Evolutionary conservation across 1,140 invertebrate genomes (phyloP), one percentile per base, ranked within the genome.

Genomic region (Hyphantria cunea): DNA sequence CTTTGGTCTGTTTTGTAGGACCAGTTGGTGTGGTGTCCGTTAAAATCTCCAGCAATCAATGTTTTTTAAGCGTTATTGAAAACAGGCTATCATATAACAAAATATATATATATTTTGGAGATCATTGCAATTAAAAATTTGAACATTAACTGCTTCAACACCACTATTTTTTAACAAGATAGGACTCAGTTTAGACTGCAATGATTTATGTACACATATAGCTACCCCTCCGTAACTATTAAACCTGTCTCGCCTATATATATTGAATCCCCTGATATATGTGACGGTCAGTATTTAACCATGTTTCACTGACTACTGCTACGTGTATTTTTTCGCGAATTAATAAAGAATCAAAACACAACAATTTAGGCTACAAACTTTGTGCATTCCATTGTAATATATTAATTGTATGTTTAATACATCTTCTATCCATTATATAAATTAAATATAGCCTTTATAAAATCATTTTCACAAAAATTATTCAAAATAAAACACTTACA

Each of bases 11-110:
- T 44, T 12, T 44, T 44, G 6, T 44, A 44, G 3, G 41, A 44
- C 41, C 41, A 44, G n/a, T 44, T 44, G 6, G 41, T 44, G 6
- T 44, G 41, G 41, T 44, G 41, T 0, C 41, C 41, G 41, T 44
- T 44, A 12, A 44, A 44, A 6, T 44, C 41, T 0, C 41, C 41
- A 0, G 6, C 12, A 44, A 44, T 13, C 12, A 44, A 44, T n/a
- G 41, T 44, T 44, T 55, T 48, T 54, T 44, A 39, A 0, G 2
- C 11, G 13, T 13, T 13, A 44, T 3, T 2, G 41, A 44, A 12
- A 44, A 44, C 0, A 39, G 37, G 1, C 8, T 2, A 7, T 39
- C 37, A 2, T 39, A 39, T 10, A 39, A 3, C 2, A 7, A 39
- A 3, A 39, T 39, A 47, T 15, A 6, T 14, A 48, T 3, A 39